phyloP scores from a whole-genome alignment of 1,140 invertebrate genomes.

The Whitmania pigra region DNA sequence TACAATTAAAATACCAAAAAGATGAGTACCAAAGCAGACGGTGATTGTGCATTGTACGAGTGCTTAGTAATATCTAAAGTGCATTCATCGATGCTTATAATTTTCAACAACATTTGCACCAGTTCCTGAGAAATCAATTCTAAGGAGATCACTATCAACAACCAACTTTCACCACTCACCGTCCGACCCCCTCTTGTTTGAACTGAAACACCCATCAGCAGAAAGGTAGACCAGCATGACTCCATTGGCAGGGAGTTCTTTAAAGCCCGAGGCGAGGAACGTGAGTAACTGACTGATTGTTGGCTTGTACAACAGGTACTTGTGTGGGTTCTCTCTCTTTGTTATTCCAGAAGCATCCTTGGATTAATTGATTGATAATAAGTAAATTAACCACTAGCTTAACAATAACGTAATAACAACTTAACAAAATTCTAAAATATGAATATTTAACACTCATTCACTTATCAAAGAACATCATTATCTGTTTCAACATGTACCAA shows the following conservation, averaged over 20 bases:
- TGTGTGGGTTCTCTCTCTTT: conserved; percentile 83
- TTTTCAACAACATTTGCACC: conserved; percentile 7
- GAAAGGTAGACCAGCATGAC: conserved; percentile 83
- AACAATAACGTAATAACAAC: no score
- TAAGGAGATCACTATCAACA: neutral
- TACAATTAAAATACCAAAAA: no score
- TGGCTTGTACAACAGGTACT: conserved; percentile 88
- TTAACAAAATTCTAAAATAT: no score
- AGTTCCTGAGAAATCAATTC: neutral
- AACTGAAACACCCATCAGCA: conserved; percentile 73
- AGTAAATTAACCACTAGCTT: no score
- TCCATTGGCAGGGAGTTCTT: conserved; percentile 78
- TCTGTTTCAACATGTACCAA: neutral
- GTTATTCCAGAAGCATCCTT: conserved; percentile 26
- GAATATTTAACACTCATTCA: neutral
- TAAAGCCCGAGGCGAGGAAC: conserved; percentile 82
- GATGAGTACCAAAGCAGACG: no score
- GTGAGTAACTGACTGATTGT: conserved; percentile 83
- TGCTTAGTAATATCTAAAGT: no score
- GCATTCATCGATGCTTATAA: no score
- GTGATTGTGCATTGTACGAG: no score
- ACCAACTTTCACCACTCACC: neutral
- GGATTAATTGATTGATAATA: neutral
- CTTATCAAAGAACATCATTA: no score
- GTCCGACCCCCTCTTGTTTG: neutral